These are phyloP conservation scores for Lagopus muta DNA, from an alignment of 2,113 vertebrate genomes.

Conservation along the genomic window DNA sequence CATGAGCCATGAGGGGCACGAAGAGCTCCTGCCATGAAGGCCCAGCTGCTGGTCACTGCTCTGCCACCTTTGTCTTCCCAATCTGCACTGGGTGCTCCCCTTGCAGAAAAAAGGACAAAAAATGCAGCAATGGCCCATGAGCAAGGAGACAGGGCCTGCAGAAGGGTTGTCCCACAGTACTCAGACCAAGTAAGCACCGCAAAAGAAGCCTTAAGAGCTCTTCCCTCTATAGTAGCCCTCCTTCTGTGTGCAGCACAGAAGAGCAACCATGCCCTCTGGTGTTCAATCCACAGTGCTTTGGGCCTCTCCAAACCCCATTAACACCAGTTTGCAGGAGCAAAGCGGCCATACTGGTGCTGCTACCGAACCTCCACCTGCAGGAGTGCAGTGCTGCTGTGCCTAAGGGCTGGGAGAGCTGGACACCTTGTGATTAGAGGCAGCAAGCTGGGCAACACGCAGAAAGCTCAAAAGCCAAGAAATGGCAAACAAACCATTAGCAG, in stretches of 20 bases:
- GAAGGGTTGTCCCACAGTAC: neutral
- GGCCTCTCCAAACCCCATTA: neutral
- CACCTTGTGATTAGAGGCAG: neutral
- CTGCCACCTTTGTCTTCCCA: neutral
- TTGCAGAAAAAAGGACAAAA: neutral
- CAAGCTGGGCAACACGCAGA: rapidly evolving
- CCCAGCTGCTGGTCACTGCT: neutral
- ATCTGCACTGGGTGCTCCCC: neutral
- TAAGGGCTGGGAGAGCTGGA: neutral
- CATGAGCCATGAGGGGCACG: neutral
- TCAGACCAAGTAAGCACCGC: neutral
- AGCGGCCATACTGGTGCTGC: rapidly evolving
- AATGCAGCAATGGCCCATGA: neutral
- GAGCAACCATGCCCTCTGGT: constrained; percentile 41
- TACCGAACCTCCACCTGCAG: neutral
- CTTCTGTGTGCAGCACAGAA: rapidly evolving
- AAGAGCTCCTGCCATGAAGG: neutral
- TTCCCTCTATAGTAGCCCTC: neutral
- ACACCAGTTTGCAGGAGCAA: neutral
- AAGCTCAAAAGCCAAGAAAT: neutral
- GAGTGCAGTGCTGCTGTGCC: neutral
- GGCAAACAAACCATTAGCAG: neutral
- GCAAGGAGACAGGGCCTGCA: neutral
- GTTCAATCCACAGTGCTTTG: neutral
- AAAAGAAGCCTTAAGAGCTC: neutral